A percentile compares a stretch with the other conserved stretches of the same genome.
Evolutionary conservation across 1,140 invertebrate species (phyloP).

Genomic region (Cyclargus thomasi): DNA sequence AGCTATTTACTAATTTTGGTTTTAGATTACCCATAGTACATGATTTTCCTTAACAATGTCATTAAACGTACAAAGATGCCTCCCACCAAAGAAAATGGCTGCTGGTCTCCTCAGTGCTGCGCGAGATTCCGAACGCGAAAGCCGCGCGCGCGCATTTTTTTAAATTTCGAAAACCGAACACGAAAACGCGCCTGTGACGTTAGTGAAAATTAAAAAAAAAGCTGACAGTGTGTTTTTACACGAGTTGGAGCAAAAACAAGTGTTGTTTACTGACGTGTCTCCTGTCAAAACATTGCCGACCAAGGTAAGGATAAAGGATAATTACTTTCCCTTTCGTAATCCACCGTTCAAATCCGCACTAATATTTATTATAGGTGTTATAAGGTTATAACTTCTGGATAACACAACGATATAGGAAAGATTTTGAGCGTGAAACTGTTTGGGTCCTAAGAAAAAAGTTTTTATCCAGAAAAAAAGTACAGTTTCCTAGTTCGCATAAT

Average conservation of each 20-base stretch:
- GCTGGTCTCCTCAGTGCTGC: constrained; percentile 36
- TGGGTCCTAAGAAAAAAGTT: no score
- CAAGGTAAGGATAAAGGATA: constrained; percentile 40
- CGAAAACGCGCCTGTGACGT: constrained; percentile 44
- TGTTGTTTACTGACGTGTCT: constrained; percentile 43
- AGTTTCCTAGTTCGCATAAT: no score
- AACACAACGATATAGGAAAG: no score
- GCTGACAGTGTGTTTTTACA: constrained; percentile 24
- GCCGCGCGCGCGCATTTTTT: constrained; percentile 34
- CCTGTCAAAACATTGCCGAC: constrained; percentile 55
- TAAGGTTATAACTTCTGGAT: no score
- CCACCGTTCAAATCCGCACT: not conserved
- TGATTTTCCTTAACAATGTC: constrained; percentile 17
- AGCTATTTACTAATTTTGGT: no score
- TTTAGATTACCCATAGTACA: not conserved
- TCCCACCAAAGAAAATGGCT: constrained; percentile 53
- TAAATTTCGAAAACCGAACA: constrained; percentile 31
- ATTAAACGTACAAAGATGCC: constrained; percentile 12
- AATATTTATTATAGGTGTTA: no score
- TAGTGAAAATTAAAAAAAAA: constrained; percentile 26
- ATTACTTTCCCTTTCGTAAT: constrained; percentile 23
- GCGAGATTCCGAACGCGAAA: constrained; percentile 47
- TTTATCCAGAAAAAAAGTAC: no score
- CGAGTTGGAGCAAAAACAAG: constrained; percentile 24
- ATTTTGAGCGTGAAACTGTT: no score